These are phyloP conservation scores for Leguminivora glycinivorella DNA, from an alignment of 1,140 invertebrate species.

Conservation along the genomic window DNA sequence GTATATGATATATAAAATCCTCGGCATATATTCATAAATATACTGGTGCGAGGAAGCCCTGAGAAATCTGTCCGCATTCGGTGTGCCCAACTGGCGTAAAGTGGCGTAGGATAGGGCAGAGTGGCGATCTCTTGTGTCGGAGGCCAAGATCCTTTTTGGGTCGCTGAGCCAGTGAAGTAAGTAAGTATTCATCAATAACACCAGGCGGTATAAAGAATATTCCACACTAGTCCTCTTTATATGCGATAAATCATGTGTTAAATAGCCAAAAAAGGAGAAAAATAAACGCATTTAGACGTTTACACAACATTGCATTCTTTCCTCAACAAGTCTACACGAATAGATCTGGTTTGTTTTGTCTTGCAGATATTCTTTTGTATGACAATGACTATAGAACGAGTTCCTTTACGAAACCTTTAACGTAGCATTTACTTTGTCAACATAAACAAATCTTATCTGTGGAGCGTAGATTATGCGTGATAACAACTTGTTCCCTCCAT, in stretches of 20 bases:
- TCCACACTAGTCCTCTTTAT: too few relatives aligned
- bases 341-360: not conserved
- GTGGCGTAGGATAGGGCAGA: too few relatives aligned
- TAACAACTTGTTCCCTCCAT: constrained; percentile 4
- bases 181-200: too few relatives aligned
- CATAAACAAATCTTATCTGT: constrained; percentile 24
- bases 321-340: not conserved
- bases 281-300: not conserved
- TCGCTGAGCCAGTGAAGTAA: too few relatives aligned
- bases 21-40: too few relatives aligned
- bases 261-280: not conserved
- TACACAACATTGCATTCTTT: not conserved
- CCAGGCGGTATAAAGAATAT: not conserved
- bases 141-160: too few relatives aligned
- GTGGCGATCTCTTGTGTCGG: too few relatives aligned
- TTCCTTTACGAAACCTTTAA: constrained; percentile 23
- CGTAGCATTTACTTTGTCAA: constrained; percentile 25
- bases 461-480: constrained; percentile 20
- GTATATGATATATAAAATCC: too few relatives aligned
- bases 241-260: not conserved
- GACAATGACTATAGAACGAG: not conserved
- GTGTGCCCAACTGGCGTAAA: too few relatives aligned
- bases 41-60: too few relatives aligned
- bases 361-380: not conserved
- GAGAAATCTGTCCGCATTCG: too few relatives aligned